Evolutionary conservation across 2,113 vertebrate genomes (phyloP).

Genomic region (Vidua macroura): DNA sequence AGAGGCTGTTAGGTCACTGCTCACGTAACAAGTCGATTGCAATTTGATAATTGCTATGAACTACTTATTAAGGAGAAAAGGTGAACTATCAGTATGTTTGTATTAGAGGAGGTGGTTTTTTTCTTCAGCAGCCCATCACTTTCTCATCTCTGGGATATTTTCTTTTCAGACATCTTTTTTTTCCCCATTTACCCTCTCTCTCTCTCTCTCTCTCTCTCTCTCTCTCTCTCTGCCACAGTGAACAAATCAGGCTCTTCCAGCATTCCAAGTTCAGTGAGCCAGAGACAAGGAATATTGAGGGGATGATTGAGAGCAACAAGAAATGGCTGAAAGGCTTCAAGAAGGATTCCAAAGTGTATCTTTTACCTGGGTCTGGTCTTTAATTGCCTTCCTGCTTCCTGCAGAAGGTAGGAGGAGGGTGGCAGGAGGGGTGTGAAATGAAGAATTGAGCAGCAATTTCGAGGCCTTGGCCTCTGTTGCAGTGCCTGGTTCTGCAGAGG

Average conservation of each 20-base stretch:
- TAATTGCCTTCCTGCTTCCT: background rate
- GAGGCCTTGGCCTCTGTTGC: background rate
- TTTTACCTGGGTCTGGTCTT: conserved; percentile 59
- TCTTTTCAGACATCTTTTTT: background rate
- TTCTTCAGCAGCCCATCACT: background rate
- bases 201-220: background rate
- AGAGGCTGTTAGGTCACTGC: background rate
- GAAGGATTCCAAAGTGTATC: conserved; percentile 87
- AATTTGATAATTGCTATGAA: background rate
- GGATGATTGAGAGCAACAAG: conserved; percentile 83
- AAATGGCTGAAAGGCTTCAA: conserved; percentile 85
- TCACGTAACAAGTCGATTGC: fast-evolving
- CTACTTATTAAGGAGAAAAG: background rate
- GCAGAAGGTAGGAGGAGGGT: background rate
- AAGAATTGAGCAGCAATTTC: background rate
- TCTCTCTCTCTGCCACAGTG: conserved; percentile 47
- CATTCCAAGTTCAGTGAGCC: conserved; percentile 46
- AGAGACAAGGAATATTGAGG: conserved; percentile 70
- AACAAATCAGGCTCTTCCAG: conserved; percentile 71
- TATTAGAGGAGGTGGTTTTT: background rate
- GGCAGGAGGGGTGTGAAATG: background rate
- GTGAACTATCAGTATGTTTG: fast-evolving
- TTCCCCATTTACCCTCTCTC: background rate
- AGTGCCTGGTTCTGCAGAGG: background rate
- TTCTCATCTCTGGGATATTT: background rate